Evolutionary conservation across 2,797 vertebrate species (phyloP).

Genomic region (Pipistrellus pipistrellus): DNA sequence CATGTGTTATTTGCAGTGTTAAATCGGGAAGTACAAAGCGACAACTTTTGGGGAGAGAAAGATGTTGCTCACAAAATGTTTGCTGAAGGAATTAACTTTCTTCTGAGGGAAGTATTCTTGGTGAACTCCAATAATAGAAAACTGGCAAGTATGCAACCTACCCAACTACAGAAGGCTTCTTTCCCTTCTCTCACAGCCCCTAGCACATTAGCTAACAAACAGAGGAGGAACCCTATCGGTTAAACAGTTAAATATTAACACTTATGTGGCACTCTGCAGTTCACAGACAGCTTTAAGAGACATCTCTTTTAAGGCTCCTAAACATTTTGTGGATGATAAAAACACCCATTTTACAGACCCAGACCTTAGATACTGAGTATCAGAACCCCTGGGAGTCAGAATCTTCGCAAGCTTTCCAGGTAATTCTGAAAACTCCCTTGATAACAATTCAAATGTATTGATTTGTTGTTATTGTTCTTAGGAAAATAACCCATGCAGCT

Average conservation of each 20-base stretch:
- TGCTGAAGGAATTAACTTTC: conserved; percentile 78
- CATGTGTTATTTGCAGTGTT: conserved; percentile 72
- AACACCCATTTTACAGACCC: background rate
- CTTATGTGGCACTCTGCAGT: background rate
- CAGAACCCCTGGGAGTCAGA: background rate
- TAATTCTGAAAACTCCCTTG: conserved; percentile 44
- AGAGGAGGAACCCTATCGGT: background rate
- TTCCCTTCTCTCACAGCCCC: conserved; percentile 16
- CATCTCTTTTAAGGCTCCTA: background rate
- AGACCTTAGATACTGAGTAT: background rate
- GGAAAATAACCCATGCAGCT: background rate
- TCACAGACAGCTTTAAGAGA: background rate
- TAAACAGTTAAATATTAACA: conserved; percentile 23
- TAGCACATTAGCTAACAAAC: background rate
- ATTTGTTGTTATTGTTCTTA: conserved; percentile 57
- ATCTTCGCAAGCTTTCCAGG: background rate
- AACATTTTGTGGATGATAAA: background rate
- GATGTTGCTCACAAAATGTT: conserved; percentile 71
- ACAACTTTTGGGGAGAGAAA: conserved; percentile 72
- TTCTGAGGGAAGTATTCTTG: conserved; percentile 63
- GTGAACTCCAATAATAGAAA: conserved; percentile 73
- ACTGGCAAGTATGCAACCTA: conserved; percentile 28
- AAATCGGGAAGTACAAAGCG: conserved; percentile 60
- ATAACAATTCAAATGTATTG: conserved; percentile 32
- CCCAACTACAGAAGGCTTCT: conserved; percentile 45